Evolutionary conservation across 53 echinoderm and acorn worm species (phyloP).

Genomic region (Holothuria leucospilota): DNA sequence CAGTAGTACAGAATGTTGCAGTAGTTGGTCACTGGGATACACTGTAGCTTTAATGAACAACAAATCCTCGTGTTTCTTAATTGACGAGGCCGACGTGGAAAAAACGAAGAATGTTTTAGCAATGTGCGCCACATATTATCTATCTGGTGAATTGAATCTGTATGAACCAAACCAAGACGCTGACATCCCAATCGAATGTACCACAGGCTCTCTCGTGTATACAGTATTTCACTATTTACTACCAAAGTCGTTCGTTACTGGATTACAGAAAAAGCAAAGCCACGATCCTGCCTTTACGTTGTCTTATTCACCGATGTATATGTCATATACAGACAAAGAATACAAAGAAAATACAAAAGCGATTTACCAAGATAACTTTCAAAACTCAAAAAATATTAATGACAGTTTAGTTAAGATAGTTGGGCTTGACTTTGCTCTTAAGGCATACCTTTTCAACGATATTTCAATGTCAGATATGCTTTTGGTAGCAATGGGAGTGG

Average conservation of each 20-base stretch:
- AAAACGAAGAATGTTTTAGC: constrained; percentile 30
- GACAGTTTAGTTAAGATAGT: constrained; percentile 42
- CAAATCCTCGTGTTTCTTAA: constrained; percentile 64
- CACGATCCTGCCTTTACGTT: constrained; percentile 27
- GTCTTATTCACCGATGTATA: constrained; percentile 53
- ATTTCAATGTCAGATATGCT: constrained; percentile 58
- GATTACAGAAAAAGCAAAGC: constrained; percentile 5
- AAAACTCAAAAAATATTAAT: constrained; percentile 6
- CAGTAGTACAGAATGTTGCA: constrained; percentile 34
- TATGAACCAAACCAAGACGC: neutral
- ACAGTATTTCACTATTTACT: constrained; percentile 68
- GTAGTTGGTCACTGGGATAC: constrained; percentile 69
- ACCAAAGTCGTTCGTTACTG: constrained; percentile 39
- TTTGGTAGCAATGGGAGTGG: constrained; percentile 54
- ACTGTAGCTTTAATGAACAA: constrained; percentile 62
- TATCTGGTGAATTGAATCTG: neutral
- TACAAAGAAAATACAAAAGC: constrained; percentile 16
- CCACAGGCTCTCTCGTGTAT: constrained; percentile 19
- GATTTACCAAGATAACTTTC: constrained; percentile 63
- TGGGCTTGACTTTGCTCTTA: constrained; percentile 62
- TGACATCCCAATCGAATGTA: neutral
- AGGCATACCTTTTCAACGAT: constrained; percentile 56
- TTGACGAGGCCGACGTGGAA: constrained; percentile 58
- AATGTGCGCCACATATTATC: constrained; percentile 55
- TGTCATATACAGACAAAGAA: neutral